Percentiles rank a stretch among this genome's conserved stretches.
Conservation (phyloP, 2,113 vertebrate species). For the Dasyornis broadbenti region DNA sequence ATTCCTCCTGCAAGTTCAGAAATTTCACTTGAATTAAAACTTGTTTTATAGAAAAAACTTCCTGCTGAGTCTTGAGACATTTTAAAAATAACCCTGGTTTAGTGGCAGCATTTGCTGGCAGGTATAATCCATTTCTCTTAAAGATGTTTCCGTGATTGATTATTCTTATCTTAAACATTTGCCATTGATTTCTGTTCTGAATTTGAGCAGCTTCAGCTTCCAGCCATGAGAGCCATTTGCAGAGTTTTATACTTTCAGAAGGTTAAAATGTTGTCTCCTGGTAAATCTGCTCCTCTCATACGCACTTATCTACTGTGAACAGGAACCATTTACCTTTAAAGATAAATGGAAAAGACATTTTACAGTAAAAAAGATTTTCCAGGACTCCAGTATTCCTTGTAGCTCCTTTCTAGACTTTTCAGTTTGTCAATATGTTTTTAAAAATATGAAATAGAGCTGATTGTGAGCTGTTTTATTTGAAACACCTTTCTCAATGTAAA, state of each 20-base stretch:
- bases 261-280: neutral
- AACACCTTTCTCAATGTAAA: neutral
- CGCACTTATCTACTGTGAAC: neutral
- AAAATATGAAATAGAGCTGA: neutral
- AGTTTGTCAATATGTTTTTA: neutral
- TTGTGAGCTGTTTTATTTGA: neutral
- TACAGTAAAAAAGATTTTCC: neutral
- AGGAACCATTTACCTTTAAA: slow-evolving; percentile 2
- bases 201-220: neutral
- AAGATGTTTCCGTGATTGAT: neutral
- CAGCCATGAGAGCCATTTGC: neutral
- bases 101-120: neutral
- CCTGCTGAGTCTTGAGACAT: neutral
- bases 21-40: neutral
- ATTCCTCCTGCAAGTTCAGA: neutral
- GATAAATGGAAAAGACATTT: neutral
- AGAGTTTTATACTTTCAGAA: neutral
- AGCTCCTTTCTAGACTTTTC: neutral
- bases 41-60: neutral
- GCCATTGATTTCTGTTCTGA: neutral
- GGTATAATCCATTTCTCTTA: neutral
- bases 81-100: neutral
- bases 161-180: slow-evolving; percentile 4
- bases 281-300: neutral
- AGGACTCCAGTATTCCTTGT: neutral